A percentile compares a stretch with the other conserved stretches of the same genome.
Evolutionary conservation across 1,140 invertebrate genomes (phyloP).

Genomic region (Theocolax elegans): DNA sequence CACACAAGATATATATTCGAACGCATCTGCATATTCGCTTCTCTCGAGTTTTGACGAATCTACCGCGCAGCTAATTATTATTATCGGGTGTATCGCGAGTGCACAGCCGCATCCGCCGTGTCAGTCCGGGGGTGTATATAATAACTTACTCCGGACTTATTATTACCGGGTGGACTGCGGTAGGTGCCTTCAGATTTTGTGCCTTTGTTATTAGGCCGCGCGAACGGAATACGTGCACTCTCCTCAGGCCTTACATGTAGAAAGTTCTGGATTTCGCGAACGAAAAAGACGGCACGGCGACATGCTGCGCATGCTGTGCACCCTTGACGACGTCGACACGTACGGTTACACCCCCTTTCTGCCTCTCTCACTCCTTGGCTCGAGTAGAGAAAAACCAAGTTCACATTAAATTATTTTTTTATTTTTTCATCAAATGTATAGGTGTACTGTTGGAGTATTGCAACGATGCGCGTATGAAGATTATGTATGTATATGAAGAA

Average conservation of each 20-base stretch:
- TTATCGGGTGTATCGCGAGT: slow-evolving; percentile 6
- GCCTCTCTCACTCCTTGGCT: neutral
- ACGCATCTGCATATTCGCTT: slow-evolving; percentile 32
- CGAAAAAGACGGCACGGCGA: slow-evolving; percentile 1
- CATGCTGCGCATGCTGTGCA: slow-evolving; percentile 43
- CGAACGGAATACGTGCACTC: neutral
- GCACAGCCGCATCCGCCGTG: slow-evolving; percentile 24
- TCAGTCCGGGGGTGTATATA: slow-evolving; percentile 53
- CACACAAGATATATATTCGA: slow-evolving; percentile 18
- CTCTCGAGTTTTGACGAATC: slow-evolving; percentile 28
- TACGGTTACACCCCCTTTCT: slow-evolving; percentile 17
- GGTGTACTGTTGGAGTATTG: too few species aligned
- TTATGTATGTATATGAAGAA: too few species aligned
- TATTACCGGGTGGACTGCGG: slow-evolving; percentile 57
- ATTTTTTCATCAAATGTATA: too few species aligned
- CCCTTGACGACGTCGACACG: slow-evolving; percentile 51
- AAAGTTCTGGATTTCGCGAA: too few species aligned
- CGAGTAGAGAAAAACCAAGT: too few species aligned
- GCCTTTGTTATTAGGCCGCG: slow-evolving; percentile 23
- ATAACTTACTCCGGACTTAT: slow-evolving; percentile 62
- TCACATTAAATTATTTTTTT: too few species aligned
- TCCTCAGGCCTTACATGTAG: neutral
- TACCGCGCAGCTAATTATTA: slow-evolving; percentile 38
- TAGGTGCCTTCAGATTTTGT: slow-evolving; percentile 28
- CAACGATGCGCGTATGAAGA: too few species aligned